Evolutionary conservation across 2,797 vertebrate genomes (phyloP), one percentile per base, ranked within the genome.

Genomic region (Onychomys arenicola): DNA sequence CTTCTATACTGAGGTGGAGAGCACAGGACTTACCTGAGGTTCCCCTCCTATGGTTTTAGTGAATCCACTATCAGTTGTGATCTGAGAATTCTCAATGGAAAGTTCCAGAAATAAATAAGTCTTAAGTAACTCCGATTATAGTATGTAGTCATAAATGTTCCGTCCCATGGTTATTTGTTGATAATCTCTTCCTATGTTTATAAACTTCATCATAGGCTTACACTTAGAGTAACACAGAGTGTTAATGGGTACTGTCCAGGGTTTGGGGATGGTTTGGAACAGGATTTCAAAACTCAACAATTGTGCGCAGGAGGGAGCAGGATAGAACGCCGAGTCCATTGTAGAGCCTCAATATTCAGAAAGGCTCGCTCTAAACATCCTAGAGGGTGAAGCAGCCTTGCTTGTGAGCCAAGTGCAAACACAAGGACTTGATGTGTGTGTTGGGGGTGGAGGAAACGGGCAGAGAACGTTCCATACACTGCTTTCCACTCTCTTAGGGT

Each of bases 81-180:
- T 65, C 84, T 76, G 77, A 76, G 73, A 34, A 59, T 76, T 76
- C 52, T 37, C 55, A 67, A 29, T 57, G 90, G 65, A 95, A 88
- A 88, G 78, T 76, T 92, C 67, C 46, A 92, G 77, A 82, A 43
- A 83, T 82, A 86, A 71, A 63, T 34, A 65, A 4, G 13, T 23
- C 81, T 81, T 87, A 63, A 75, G n/a, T 88, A 57, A 92, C 77
- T 86, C 80, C 4, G 5, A 75, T 52, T 81, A 46, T 34, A 63
- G 29, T 12, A 27, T 75, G 19, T 73, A 23, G 27, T 73, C 61
- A 57, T 46, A 57, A 65, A 65, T 57, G 55, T 57, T 82, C 61
- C 67, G 32, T 91, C 91, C 69, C 71, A 81, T 81, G 86, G n/a
- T 34, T 49, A 78, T 27, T 87, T 91, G 63, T 75, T 81, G 43